Evolutionary conservation across 2,888 invertebrate species (phyloP).

Genomic region (Azorinus chamasolen): DNA sequence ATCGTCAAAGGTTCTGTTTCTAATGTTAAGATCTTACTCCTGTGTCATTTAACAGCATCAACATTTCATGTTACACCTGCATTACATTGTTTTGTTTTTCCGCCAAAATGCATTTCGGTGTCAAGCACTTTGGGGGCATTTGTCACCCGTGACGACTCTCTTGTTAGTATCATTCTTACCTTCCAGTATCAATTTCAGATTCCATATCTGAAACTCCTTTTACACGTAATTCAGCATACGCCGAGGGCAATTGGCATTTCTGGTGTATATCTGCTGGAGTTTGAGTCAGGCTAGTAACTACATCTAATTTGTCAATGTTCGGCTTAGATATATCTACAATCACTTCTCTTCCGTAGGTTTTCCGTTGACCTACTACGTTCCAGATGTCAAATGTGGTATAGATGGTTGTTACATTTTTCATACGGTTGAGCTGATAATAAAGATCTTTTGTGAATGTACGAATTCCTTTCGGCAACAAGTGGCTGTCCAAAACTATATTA

Average conservation of each 20-base stretch:
- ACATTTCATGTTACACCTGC: too few relatives aligned
- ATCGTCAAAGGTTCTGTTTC: too few relatives aligned
- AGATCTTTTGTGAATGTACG: conserved; percentile 39
- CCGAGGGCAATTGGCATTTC: conserved; percentile 65
- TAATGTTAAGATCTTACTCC: too few relatives aligned
- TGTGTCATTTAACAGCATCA: too few relatives aligned
- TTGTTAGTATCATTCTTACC: too few relatives aligned
- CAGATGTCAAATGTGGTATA: conserved; percentile 43
- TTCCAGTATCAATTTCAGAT: conserved; percentile 55
- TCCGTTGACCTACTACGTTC: conserved; percentile 54
- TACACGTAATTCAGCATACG: conserved; percentile 56
- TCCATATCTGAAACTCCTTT: conserved; percentile 55
- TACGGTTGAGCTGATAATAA: conserved; percentile 5
- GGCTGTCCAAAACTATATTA: conserved; percentile 37
- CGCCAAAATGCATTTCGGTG: too few relatives aligned
- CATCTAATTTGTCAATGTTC: conserved; percentile 36
- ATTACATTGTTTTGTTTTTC: too few relatives aligned
- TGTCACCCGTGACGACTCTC: too few relatives aligned
- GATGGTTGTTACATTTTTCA: conserved; percentile 24
- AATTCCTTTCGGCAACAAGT: conserved; percentile 24
- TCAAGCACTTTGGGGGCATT: too few relatives aligned
- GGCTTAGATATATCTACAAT: conserved; percentile 63
- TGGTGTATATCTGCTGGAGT: conserved; percentile 4
- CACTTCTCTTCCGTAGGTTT: conserved; percentile 41
- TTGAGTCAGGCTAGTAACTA: conserved; percentile 53